Conservation (phyloP, 2,888 invertebrate species). For the Bellardia bayeri region DNA sequence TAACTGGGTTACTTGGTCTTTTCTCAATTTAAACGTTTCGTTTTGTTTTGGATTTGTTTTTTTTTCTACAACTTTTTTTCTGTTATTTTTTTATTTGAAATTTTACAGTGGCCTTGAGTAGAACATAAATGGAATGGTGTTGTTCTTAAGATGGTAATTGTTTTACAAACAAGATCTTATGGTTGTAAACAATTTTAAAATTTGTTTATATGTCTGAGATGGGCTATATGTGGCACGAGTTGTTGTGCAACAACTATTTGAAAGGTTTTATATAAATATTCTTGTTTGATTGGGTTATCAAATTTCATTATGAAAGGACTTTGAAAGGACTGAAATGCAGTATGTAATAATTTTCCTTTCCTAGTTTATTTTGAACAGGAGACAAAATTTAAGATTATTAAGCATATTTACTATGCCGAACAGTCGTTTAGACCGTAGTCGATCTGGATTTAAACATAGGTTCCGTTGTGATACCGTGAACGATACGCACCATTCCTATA, state of each 20-base stretch:
- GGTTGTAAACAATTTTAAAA: slow-evolving; percentile 61
- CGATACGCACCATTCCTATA: too few relatives aligned
- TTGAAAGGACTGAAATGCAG: too few relatives aligned
- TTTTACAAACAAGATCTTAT: slow-evolving; percentile 64
- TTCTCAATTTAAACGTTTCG: slow-evolving; percentile 26
- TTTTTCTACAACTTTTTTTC: slow-evolving; percentile 4
- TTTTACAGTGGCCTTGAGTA: slow-evolving; percentile 48
- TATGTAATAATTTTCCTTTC: too few relatives aligned
- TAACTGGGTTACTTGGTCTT: slow-evolving; percentile 64
- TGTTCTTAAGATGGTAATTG: slow-evolving; percentile 68
- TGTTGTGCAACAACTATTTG: not conserved
- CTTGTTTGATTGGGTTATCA: too few relatives aligned
- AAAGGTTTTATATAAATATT: too few relatives aligned
- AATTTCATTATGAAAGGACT: too few relatives aligned
- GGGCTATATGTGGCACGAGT: slow-evolving; percentile 1
- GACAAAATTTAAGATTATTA: too few relatives aligned
- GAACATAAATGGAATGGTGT: slow-evolving; percentile 60
- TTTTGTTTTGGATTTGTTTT: slow-evolving; percentile 15
- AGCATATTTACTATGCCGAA: too few relatives aligned
- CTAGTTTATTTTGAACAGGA: too few relatives aligned
- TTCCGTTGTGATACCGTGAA: too few relatives aligned
- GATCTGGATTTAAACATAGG: too few relatives aligned
- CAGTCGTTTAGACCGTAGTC: too few relatives aligned
- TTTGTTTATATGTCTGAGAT: slow-evolving; percentile 32
- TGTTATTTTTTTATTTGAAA: slow-evolving; percentile 36